Percentiles rank a stretch among this genome's conserved stretches.
Conservation (phyloP, 2,797 vertebrate genomes). For the Leptatherina wallacei region DNA sequence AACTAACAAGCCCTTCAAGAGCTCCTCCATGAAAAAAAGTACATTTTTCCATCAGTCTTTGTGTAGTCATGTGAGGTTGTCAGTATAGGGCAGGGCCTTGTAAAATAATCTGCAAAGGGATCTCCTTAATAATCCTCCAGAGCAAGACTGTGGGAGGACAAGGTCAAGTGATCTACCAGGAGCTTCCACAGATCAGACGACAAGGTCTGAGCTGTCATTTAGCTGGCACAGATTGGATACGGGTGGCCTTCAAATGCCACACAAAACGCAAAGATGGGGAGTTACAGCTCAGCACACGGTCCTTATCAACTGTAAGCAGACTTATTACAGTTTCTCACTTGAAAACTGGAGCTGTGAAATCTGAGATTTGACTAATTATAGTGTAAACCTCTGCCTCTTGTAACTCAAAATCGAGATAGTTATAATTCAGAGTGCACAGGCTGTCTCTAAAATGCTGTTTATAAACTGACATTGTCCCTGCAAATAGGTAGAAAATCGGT, state of each 20-base stretch:
- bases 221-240: conserved; percentile 18
- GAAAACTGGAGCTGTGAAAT: conserved; percentile 39
- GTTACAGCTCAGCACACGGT: neutral
- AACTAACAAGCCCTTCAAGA: conserved; percentile 31
- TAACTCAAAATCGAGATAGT: conserved; percentile 69
- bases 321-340: conserved; percentile 4
- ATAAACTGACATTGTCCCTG: conserved; percentile 65
- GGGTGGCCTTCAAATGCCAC: conserved; percentile 21
- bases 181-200: conserved; percentile 30
- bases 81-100: conserved; percentile 14
- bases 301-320: conserved; percentile 12
- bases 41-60: conserved; percentile 12
- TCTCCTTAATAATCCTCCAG: conserved; percentile 34
- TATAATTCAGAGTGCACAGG: conserved; percentile 69
- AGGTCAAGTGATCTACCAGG: conserved; percentile 48
- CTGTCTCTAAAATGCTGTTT: conserved; percentile 41
- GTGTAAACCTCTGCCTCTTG: conserved; percentile 39
- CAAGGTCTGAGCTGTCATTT: conserved; percentile 34
- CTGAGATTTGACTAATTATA: conserved; percentile 29
- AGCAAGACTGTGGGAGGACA: conserved; percentile 2
- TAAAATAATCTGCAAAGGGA: conserved; percentile 35
- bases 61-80: neutral
- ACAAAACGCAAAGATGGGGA: neutral
- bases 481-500: conserved; percentile 39
- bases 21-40: conserved; percentile 15